Evolutionary conservation across 2,113 vertebrate species (phyloP).

Genomic region (Ammospiza caudacuta): DNA sequence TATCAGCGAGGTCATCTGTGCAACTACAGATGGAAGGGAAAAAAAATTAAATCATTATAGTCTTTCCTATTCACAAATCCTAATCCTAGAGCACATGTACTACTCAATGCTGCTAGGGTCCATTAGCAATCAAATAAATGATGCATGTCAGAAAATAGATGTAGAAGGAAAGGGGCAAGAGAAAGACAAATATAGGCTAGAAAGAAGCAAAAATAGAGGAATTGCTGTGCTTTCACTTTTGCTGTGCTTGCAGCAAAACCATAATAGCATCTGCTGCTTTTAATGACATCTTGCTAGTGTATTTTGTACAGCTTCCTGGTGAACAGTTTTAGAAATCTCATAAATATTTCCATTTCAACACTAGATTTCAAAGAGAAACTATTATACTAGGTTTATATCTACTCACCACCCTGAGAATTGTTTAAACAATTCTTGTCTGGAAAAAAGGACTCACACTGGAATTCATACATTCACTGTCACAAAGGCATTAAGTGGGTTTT

Average conservation of each 20-base stretch:
- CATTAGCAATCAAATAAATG: neutral
- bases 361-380: neutral
- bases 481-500: neutral
- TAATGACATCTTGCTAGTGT: neutral
- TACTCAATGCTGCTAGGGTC: neutral
- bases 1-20: neutral
- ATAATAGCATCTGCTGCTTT: slow-evolving; percentile 15
- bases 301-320: neutral
- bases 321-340: slow-evolving; percentile 7
- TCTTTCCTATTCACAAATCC: slow-evolving; percentile 10
- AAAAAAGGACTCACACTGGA: neutral
- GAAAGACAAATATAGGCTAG: neutral
- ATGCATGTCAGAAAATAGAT: neutral
- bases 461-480: neutral
- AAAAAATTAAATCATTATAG: neutral
- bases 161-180: neutral
- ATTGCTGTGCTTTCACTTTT: neutral
- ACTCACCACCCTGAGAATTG: neutral
- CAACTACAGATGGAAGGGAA: neutral
- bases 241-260: neutral
- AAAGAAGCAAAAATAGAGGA: slow-evolving; percentile 1
- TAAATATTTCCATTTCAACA: neutral
- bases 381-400: neutral
- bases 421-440: neutral
- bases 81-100: neutral